Conservation (phyloP, 2,113 vertebrate genomes). For the Phrynosoma platyrhinos region DNA sequence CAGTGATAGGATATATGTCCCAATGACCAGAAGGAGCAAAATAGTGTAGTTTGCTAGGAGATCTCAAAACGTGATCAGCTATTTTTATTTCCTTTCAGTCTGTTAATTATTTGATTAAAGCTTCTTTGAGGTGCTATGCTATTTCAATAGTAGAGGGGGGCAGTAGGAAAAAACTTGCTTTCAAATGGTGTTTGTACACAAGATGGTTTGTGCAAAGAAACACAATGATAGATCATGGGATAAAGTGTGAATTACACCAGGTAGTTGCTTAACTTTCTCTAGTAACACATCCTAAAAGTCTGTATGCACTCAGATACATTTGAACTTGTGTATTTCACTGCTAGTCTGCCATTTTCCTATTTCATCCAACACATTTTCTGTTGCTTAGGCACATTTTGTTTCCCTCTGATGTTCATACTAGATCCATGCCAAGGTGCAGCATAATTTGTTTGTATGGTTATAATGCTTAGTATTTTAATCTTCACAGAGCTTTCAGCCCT, state of each 20-base stretch:
- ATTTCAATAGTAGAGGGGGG: too few relatives aligned
- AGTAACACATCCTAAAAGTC: background rate
- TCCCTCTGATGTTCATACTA: background rate
- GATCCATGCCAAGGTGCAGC: background rate
- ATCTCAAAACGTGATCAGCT: background rate
- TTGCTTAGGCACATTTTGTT: too few relatives aligned
- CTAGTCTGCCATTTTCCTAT: background rate
- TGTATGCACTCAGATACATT: background rate
- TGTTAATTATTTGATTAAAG: background rate
- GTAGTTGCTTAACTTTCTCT: background rate
- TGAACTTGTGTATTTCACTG: background rate
- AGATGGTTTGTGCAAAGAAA: background rate
- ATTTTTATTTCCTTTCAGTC: background rate
- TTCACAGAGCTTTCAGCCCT: constrained; percentile 52
- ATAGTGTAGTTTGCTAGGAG: background rate
- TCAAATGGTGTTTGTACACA: background rate
- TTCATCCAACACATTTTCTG: too few relatives aligned
- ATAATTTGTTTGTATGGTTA: background rate
- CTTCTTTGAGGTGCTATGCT: background rate
- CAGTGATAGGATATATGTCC: too few relatives aligned
- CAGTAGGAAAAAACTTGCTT: background rate
- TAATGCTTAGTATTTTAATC: constrained; percentile 31
- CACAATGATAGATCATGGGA: background rate
- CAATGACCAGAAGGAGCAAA: background rate
- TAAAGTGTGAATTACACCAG: background rate